Percentiles rank a stretch among this genome's conserved stretches.
These are phyloP conservation scores for Phocides pigmalion DNA, from an alignment of 1,140 invertebrate species.

Conservation along the genomic window DNA sequence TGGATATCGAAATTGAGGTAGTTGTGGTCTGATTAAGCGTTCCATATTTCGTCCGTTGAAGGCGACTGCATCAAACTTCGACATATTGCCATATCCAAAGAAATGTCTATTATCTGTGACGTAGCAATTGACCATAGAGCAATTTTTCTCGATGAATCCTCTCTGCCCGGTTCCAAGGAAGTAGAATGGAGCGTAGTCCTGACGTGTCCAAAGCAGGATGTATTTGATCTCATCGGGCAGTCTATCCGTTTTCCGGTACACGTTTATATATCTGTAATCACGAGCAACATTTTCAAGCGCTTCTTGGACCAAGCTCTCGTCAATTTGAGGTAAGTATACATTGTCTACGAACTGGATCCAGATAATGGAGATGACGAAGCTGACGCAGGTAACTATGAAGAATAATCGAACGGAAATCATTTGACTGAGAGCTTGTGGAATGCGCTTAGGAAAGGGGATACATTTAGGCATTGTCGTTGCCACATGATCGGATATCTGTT, in stretches of 20 bases:
- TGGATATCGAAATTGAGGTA: slow-evolving; percentile 63
- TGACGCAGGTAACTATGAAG: slow-evolving; percentile 48
- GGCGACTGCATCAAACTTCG: slow-evolving; percentile 73
- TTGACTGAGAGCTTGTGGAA: slow-evolving; percentile 40
- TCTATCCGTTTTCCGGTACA: slow-evolving; percentile 53
- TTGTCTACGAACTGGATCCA: slow-evolving; percentile 50
- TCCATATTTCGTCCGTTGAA: slow-evolving; percentile 73
- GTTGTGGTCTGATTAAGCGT: slow-evolving; percentile 29
- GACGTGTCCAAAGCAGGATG: slow-evolving; percentile 60
- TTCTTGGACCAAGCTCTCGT: slow-evolving; percentile 51
- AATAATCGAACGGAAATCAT: slow-evolving; percentile 48
- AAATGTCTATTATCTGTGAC: slow-evolving; percentile 58
- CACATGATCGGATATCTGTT: slow-evolving; percentile 44
- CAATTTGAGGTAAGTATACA: slow-evolving; percentile 24
- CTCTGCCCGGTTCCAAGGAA: slow-evolving; percentile 53
- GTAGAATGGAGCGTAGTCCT: slow-evolving; percentile 57
- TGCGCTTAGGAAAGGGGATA: slow-evolving; percentile 31
- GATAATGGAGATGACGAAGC: slow-evolving; percentile 51
- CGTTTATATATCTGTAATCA: slow-evolving; percentile 58
- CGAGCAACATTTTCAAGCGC: slow-evolving; percentile 58
- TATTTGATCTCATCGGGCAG: slow-evolving; percentile 57
- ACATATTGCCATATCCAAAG: slow-evolving; percentile 54
- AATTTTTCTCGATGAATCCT: slow-evolving; percentile 64
- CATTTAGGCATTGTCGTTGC: slow-evolving; percentile 45
- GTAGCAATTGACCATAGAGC: slow-evolving; percentile 65